Evolutionary conservation across 2,888 invertebrate genomes (phyloP).

Genomic region (Sinodicranocentrus sp.): DNA sequence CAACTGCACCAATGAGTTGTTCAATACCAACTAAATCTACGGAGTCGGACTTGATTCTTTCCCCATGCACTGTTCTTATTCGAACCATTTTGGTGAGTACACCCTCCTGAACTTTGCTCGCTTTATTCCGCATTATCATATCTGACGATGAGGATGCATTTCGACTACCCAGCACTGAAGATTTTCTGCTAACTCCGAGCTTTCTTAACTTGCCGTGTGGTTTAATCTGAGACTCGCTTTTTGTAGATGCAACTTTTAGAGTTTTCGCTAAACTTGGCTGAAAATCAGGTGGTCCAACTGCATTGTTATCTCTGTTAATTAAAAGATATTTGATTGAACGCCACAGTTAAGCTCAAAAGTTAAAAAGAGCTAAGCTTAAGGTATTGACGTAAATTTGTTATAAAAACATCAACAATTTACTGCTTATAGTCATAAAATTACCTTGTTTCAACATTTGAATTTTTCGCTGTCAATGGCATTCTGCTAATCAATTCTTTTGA

Average conservation of each 20-base stretch:
- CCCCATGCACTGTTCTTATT: not conserved
- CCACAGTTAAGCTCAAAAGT: not conserved
- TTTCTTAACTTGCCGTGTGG: slow-evolving; percentile 1
- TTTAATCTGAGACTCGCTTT: not conserved
- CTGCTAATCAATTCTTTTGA: slow-evolving; percentile 59
- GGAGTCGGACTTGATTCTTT: not conserved
- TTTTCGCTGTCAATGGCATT: slow-evolving; percentile 40
- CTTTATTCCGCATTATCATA: not conserved
- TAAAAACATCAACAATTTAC: not conserved
- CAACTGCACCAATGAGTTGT: not conserved
- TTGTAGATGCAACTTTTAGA: slow-evolving; percentile 3
- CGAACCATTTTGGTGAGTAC: slow-evolving; percentile 1
- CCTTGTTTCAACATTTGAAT: slow-evolving; percentile 6
- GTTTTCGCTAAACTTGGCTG: slow-evolving; percentile 57
- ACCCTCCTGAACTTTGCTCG: not conserved
- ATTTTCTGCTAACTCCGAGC: too few relatives aligned
- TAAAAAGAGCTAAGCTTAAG: not conserved
- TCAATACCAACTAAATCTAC: not conserved
- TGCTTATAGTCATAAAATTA: slow-evolving; percentile 6
- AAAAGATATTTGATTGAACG: too few relatives aligned
- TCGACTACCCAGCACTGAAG: not conserved
- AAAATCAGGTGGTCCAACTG: slow-evolving; percentile 53
- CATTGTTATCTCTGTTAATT: too few relatives aligned
- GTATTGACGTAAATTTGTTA: not conserved
- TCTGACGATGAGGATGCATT: not conserved